Evolutionary conservation across 2,797 vertebrate species (phyloP).

Genomic region (Euphonia xanthogaster): DNA sequence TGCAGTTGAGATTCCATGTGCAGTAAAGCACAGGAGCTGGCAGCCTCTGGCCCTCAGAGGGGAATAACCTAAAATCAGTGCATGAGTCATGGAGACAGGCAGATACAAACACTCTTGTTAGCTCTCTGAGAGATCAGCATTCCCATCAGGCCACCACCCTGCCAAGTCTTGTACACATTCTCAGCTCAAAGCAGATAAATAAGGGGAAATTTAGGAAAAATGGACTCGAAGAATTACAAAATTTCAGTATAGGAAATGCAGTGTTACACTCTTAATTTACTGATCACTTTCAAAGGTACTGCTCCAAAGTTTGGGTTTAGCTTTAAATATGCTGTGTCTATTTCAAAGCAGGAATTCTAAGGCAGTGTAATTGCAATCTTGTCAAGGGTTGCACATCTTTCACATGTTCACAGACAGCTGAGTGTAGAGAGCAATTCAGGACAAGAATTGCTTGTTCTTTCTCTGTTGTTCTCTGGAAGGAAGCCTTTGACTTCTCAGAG

Average conservation of each 20-base stretch:
- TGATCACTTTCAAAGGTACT: not conserved
- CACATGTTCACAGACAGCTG: not conserved
- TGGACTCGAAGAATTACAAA: not conserved
- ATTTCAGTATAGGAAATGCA: not conserved
- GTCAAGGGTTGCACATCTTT: not conserved
- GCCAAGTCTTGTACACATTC: not conserved
- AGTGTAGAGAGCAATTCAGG: not conserved
- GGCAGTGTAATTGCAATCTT: not conserved
- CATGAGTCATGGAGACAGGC: conserved; percentile 6
- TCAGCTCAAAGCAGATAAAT: not conserved
- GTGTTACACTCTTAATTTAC: not conserved
- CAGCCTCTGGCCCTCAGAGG: not conserved
- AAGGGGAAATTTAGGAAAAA: not conserved
- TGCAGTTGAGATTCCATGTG: not conserved
- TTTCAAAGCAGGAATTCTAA: not conserved
- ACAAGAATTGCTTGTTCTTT: not conserved
- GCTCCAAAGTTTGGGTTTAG: not conserved
- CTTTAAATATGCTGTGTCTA: not conserved
- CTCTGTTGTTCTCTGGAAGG: not conserved
- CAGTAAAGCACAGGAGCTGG: not conserved
- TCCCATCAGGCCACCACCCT: conserved; percentile 3
- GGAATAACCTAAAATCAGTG: not conserved
- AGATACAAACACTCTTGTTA: not conserved
- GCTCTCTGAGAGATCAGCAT: not conserved
- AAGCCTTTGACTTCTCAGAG: not conserved